A percentile compares a stretch with the other conserved stretches of the same genome.
Evolutionary conservation across 1,140 invertebrate species (phyloP).

Genomic region (Ceratitis capitata): DNA sequence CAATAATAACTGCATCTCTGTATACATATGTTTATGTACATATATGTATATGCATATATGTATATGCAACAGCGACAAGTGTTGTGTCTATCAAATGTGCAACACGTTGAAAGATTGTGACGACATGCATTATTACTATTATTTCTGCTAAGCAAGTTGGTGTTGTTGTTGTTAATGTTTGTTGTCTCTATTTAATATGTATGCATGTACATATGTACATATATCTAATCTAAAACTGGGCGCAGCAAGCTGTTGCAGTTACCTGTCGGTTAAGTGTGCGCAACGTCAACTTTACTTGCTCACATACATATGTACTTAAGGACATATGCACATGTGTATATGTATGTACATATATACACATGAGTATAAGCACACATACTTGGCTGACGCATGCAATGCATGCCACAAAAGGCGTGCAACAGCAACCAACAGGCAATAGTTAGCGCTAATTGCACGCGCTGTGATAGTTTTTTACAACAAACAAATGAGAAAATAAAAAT

Average conservation of each 20-base stretch:
- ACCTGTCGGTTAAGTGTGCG: background rate
- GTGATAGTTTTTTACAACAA: background rate
- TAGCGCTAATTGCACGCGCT: conserved; percentile 19
- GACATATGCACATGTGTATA: too few species aligned
- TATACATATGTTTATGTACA: background rate
- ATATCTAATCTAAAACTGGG: conserved; percentile 7
- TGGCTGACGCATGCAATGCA: conserved; percentile 4
- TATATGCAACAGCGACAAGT: conserved; percentile 22
- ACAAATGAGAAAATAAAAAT: too few species aligned
- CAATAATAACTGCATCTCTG: too few species aligned
- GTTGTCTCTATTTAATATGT: background rate
- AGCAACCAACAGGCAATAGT: conserved; percentile 8
- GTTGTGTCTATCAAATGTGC: conserved; percentile 42
- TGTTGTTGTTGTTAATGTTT: background rate
- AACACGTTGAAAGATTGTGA: conserved; percentile 43
- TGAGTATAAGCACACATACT: too few species aligned
- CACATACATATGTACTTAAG: background rate
- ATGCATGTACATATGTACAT: too few species aligned
- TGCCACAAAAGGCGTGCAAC: conserved; percentile 21
- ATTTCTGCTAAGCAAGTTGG: background rate
- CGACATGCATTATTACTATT: conserved; percentile 37
- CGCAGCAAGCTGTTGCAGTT: background rate
- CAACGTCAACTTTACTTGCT: too few species aligned
- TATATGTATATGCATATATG: background rate
- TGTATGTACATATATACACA: too few species aligned